Base-by-base conservation (phyloP, 2,888 invertebrate genomes). In the Chromoteleia sp. region DNA sequence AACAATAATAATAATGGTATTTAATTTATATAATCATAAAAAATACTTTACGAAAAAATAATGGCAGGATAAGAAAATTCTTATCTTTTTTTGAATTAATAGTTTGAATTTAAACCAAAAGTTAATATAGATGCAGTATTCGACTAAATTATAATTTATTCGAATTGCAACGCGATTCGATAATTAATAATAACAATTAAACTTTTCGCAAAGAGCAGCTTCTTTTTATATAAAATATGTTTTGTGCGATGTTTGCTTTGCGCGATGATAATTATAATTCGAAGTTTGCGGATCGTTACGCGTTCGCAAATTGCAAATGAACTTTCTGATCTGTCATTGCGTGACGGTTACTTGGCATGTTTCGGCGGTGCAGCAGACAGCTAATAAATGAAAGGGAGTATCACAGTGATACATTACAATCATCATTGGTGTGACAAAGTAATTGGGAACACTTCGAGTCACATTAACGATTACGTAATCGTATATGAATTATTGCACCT, bases 371-470 rank as follows among this genome's bases (percentile, higher is more conserved):
- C 17, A 15, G 36, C 61, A 70, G 68, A 70, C 68, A 56, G 76
- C 61, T 77, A 61, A 77, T 77, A 70, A 77, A 77, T 77, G 76
- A n/a, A 70, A 77, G 54, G 68, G 76, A 59, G 54, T 29, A 68
- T 68, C 68, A 30, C 76, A 56, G 68, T 77, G 76, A 77, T 77
- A 43, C 76, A 77, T 77, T 77, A 70, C 76, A 77, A 59, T 68
- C 68, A 45, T 77, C 76, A 77, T 77, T 77, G 68, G 39, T 70
- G 21, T 77, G 76, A 77, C 76, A 77, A 77, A 70, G 68, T 77
- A 77, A 77, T 77, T 76, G 76, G 36, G 29, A 61, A 68, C 76
- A 76, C 61, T 76, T 68, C 59, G 52, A 54, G 52, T 76, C 52
- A 45, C 52, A 48, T 76, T 70, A 77, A 52, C 52, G 29, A 67